phyloP scores from a whole-genome alignment of 1,140 invertebrate genomes.

The Metopolophium dirhodum region DNA sequence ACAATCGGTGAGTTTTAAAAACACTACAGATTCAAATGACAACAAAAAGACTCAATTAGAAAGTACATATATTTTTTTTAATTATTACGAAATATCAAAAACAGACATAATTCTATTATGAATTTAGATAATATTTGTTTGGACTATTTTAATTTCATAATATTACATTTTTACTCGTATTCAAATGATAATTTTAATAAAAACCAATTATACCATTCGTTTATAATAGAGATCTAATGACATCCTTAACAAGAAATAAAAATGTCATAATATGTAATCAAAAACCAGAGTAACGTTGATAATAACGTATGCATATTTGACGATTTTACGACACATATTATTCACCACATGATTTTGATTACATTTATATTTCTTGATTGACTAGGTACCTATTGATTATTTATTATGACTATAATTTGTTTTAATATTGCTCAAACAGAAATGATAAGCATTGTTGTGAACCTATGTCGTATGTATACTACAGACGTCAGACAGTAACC shows the following conservation, averaged over 20 bases:
- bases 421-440: neutral
- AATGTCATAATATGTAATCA: neutral
- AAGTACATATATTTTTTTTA: neutral
- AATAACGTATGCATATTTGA: neutral
- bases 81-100: neutral
- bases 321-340: neutral
- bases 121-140: neutral
- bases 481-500: neutral
- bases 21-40: neutral
- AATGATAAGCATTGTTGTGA: neutral
- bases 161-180: neutral
- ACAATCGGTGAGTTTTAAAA: neutral
- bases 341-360: neutral
- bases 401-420: neutral
- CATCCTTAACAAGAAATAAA: neutral
- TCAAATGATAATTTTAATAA: neutral
- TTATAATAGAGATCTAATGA: neutral
- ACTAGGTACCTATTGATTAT: neutral
- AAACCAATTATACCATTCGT: neutral
- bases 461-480: neutral
- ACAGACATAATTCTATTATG: neutral
- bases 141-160: neutral
- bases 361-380: neutral
- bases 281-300: neutral
- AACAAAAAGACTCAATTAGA: neutral